Evolutionary conservation across 2,113 vertebrate species (phyloP).

Genomic region (Lichenostomus cassidix): DNA sequence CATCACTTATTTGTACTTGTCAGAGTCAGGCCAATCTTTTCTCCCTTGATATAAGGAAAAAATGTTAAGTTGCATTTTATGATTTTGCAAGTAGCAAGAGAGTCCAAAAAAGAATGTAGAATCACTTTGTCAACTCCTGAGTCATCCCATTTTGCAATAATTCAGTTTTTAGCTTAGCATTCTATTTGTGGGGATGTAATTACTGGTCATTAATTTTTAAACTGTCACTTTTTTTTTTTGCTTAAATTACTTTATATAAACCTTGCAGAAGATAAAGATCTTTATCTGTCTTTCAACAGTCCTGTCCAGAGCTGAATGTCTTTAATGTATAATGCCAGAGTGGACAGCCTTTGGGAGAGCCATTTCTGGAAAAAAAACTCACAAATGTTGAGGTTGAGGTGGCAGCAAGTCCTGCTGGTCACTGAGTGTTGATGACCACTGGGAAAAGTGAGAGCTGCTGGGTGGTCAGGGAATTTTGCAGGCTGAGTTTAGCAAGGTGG

Average conservation of each 20-base stretch:
- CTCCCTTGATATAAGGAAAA: not conserved
- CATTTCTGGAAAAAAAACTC: not conserved
- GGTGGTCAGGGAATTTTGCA: not conserved
- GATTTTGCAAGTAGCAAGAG: not conserved
- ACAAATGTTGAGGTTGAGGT: not conserved
- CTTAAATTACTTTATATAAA: conserved; percentile 49
- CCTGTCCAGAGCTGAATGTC: not conserved
- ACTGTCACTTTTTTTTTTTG: not conserved
- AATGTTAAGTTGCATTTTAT: not conserved
- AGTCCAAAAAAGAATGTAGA: not conserved
- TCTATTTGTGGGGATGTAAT: conserved; percentile 28
- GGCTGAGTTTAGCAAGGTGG: not conserved
- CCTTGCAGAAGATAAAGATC: not conserved
- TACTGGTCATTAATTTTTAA: conserved; percentile 66
- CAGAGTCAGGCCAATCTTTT: not conserved
- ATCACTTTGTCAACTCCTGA: conserved; percentile 5
- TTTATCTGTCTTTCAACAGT: conserved; percentile 11
- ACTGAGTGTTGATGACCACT: not conserved
- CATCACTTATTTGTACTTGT: not conserved
- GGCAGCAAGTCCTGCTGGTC: not conserved
- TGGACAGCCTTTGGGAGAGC: not conserved
- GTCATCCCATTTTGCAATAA: conserved; percentile 26
- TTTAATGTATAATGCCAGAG: not conserved
- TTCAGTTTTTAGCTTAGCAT: conserved; percentile 12
- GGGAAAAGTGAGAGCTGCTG: not conserved